These are phyloP conservation scores for Tenthredo mesomela DNA, from an alignment of 2,888 invertebrate species.

Conservation along the genomic window DNA sequence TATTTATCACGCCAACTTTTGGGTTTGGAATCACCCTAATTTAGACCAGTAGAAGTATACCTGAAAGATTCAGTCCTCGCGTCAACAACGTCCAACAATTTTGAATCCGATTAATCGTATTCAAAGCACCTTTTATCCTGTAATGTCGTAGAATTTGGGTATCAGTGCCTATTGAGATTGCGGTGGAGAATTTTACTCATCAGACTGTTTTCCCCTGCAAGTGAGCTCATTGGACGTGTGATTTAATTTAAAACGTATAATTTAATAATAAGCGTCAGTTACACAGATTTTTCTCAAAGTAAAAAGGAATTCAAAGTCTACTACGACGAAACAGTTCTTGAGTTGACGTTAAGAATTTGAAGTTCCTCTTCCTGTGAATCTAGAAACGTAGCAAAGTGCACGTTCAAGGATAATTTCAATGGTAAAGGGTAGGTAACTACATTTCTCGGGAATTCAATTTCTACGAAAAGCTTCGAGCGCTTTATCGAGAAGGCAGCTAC, in stretches of 20 bases:
- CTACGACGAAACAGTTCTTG: neutral
- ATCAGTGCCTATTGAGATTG: neutral
- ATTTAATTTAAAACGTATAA: neutral
- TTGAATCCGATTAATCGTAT: neutral
- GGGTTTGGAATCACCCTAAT: neutral
- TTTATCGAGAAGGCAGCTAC: constrained; percentile 47
- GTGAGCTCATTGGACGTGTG: neutral
- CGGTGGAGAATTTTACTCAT: neutral
- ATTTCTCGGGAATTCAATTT: constrained; percentile 44
- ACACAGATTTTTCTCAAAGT: neutral
- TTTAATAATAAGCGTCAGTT: neutral
- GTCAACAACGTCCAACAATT: constrained; percentile 11
- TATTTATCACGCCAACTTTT: constrained; percentile 7
- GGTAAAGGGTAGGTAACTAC: constrained; percentile 34
- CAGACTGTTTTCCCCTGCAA: neutral
- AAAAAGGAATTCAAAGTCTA: neutral
- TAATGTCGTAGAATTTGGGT: neutral
- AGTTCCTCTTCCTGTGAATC: neutral
- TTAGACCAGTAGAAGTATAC: neutral
- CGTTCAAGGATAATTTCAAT: constrained; percentile 30
- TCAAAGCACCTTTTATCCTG: constrained; percentile 4
- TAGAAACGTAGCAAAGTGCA: constrained; percentile 36
- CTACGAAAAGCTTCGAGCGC: constrained; percentile 39
- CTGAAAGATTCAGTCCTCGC: neutral
- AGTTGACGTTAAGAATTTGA: constrained; percentile 3